Percentiles rank a stretch among this genome's conserved stretches.
Conservation (phyloP, 2,888 invertebrate species). For the Geotrupes spiniger region DNA sequence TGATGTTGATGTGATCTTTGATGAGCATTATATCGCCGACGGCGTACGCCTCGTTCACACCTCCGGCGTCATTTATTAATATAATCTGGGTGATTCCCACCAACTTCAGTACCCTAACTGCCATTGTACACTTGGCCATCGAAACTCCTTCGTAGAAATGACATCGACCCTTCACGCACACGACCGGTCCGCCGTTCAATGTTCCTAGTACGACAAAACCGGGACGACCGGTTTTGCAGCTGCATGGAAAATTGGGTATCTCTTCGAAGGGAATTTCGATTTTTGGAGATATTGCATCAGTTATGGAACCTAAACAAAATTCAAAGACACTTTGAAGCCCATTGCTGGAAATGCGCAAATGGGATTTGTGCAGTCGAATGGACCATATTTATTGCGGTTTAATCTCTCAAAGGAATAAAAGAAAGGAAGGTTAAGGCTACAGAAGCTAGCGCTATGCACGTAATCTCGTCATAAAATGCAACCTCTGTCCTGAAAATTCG, state of each 20-base stretch:
- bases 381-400: too few relatives aligned
- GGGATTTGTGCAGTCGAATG: too few relatives aligned
- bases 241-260: constrained; percentile 88
- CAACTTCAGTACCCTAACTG: constrained; percentile 89
- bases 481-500: too few relatives aligned
- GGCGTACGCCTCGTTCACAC: constrained; percentile 76
- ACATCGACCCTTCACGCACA: constrained; percentile 93
- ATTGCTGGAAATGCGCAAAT: too few relatives aligned
- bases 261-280: constrained; percentile 75
- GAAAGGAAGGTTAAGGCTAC: too few relatives aligned
- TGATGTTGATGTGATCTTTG: constrained; percentile 92
- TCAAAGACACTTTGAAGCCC: too few relatives aligned
- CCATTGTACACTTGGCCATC: constrained; percentile 83
- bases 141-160: constrained; percentile 94
- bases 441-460: too few relatives aligned
- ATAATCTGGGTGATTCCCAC: constrained; percentile 81
- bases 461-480: too few relatives aligned
- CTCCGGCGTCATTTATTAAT: constrained; percentile 93
- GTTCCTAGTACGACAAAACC: constrained; percentile 85
- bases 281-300: constrained; percentile 66
- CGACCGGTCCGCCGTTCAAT: constrained; percentile 70
- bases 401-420: too few relatives aligned
- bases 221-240: constrained; percentile 78
- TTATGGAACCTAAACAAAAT: constrained; percentile 66
- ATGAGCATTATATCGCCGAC: constrained; percentile 94